Evolutionary conservation across 2,113 vertebrate genomes (phyloP).

Genomic region (Heterocephalus glaber): DNA sequence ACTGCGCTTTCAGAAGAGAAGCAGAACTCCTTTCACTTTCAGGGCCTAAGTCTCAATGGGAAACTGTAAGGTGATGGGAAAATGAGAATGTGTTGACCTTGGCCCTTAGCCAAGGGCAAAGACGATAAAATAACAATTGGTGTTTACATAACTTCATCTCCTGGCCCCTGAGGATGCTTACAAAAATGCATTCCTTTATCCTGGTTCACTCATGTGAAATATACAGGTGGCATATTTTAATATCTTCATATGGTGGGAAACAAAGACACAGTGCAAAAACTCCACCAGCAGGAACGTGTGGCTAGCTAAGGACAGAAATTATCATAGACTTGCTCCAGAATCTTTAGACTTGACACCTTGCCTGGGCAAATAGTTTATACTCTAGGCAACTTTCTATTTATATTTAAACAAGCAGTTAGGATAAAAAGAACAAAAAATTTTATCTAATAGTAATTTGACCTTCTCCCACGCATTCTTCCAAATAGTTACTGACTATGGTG

Average conservation of each 20-base stretch:
- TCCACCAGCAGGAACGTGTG: not conserved
- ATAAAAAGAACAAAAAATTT: not conserved
- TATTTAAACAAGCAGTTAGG: not conserved
- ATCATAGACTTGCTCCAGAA: not conserved
- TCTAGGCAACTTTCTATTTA: not conserved
- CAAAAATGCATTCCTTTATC: not conserved
- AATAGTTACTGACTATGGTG: not conserved
- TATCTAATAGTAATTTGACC: not conserved
- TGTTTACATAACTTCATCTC: slow-evolving; percentile 11
- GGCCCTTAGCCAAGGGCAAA: not conserved
- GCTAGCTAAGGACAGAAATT: not conserved
- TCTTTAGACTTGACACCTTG: not conserved
- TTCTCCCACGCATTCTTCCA: not conserved
- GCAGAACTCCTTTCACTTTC: not conserved
- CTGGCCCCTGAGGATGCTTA: not conserved
- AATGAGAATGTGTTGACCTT: not conserved
- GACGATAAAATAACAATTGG: not conserved
- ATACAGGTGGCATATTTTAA: slow-evolving; percentile 35
- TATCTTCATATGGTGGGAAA: not conserved
- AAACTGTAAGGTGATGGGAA: not conserved
- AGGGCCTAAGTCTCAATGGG: not conserved
- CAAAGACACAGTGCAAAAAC: not conserved
- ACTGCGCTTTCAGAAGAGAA: not conserved
- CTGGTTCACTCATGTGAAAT: slow-evolving; percentile 30
- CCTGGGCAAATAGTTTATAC: not conserved